phyloP scores from a whole-genome alignment of 2,113 vertebrate species.

The Tetrax tetrax region DNA sequence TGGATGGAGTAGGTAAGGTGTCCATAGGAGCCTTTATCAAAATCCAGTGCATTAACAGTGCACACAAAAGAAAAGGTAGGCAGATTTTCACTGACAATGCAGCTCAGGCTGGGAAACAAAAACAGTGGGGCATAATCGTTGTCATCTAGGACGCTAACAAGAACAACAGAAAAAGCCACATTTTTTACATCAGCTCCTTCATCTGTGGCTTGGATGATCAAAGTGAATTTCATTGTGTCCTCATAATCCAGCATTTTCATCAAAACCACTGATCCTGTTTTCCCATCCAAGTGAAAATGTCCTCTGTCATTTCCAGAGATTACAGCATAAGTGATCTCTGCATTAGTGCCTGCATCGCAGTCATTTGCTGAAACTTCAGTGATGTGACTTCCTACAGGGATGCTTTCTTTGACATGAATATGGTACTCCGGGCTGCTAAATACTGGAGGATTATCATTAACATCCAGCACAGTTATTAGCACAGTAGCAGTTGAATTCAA shows the following conservation, averaged over 20 bases:
- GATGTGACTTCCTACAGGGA: conserved; percentile 76
- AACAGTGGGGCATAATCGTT: conserved; percentile 91
- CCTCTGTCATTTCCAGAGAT: conserved; percentile 85
- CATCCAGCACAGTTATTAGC: conserved; percentile 83
- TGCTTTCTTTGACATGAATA: conserved; percentile 81
- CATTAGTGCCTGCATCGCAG: conserved; percentile 79
- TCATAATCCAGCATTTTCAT: conserved; percentile 86
- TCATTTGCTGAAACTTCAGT: conserved; percentile 82
- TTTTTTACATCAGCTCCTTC: conserved; percentile 73
- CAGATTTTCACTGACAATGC: conserved; percentile 84
- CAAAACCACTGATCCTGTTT: conserved; percentile 82
- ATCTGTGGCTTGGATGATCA: conserved; percentile 85
- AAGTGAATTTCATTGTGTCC: conserved; percentile 77
- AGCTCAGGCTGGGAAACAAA: conserved; percentile 81
- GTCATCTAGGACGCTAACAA: conserved; percentile 84
- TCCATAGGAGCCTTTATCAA: conserved; percentile 86
- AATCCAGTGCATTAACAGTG: conserved; percentile 84
- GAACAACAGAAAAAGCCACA: conserved; percentile 80
- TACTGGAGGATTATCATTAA: conserved; percentile 86
- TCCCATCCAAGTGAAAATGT: conserved; percentile 78
- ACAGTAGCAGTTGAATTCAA: conserved; percentile 81
- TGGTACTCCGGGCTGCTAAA: conserved; percentile 82
- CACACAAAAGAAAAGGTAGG: conserved; percentile 83
- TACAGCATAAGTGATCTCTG: conserved; percentile 80
- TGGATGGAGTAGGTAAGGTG: conserved; percentile 87